These are phyloP conservation scores for Sphyrna mokarran DNA, from an alignment of 2,113 vertebrate genomes.

Conservation along the genomic window DNA sequence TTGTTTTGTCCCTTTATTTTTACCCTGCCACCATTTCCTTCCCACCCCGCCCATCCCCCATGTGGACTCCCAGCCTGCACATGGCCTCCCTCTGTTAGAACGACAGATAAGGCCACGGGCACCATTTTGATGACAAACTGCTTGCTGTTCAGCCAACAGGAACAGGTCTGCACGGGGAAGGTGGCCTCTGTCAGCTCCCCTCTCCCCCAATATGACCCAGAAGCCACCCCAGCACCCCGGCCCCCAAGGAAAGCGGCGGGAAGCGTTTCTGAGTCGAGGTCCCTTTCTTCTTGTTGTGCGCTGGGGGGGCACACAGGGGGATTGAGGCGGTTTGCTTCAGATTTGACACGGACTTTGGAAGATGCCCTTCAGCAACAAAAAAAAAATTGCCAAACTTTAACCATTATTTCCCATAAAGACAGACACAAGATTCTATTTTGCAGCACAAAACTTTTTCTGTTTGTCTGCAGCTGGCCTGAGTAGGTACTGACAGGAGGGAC, in stretches of 20 bases:
- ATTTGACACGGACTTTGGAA: neutral
- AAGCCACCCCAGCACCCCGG: neutral
- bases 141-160: neutral
- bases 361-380: neutral
- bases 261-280: neutral
- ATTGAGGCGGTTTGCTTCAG: neutral
- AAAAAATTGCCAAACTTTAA: slow-evolving; percentile 38
- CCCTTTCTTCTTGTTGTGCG: neutral
- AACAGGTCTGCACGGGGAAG: neutral
- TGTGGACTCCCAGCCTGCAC: neutral
- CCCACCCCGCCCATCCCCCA: neutral
- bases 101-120: neutral
- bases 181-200: neutral
- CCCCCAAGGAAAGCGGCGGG: no score
- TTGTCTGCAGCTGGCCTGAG: slow-evolving; percentile 41
- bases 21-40: neutral
- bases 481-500: slow-evolving; percentile 47
- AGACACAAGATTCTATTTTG: slow-evolving; percentile 39
- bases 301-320: no score
- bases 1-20: neutral
- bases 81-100: neutral
- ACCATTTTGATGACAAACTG: neutral
- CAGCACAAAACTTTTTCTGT: slow-evolving; percentile 38
- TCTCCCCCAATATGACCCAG: neutral
- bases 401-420: neutral